Evolutionary conservation across 2,113 vertebrate species (phyloP).

Genomic region (Procavia capensis): DNA sequence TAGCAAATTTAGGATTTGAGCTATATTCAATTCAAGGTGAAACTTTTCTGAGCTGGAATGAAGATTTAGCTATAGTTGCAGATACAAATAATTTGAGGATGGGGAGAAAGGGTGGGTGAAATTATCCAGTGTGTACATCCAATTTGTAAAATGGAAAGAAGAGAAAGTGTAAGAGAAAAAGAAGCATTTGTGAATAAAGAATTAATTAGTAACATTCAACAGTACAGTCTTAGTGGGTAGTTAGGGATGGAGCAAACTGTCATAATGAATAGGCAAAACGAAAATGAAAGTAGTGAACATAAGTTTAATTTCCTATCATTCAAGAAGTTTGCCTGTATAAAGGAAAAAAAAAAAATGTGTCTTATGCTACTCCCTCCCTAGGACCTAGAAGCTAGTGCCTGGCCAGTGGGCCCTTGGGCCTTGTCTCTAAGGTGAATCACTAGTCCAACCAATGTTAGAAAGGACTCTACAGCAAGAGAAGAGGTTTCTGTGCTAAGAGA

Average conservation of each 20-base stretch:
- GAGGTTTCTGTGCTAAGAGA: background rate
- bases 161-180: background rate
- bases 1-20: background rate
- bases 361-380: background rate
- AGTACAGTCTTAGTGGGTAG: background rate
- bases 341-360: background rate
- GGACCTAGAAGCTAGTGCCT: background rate
- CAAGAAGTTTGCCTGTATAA: background rate
- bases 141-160: background rate
- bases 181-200: background rate
- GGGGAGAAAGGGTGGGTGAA: too few species aligned
- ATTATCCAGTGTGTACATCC: too few species aligned
- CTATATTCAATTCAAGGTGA: background rate
- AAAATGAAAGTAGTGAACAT: background rate
- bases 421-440: background rate
- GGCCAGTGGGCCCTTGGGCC: background rate
- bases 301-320: conserved; percentile 2
- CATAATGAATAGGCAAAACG: background rate
- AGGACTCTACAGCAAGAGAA: background rate
- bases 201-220: background rate
- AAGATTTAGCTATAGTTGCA: too few species aligned
- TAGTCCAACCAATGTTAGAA: background rate
- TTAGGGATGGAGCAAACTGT: background rate
- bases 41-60: background rate
- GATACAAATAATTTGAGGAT: too few species aligned